These are phyloP conservation scores for Drosophila burlai DNA, from an alignment of 1,140 invertebrate genomes.

Conservation along the genomic window DNA sequence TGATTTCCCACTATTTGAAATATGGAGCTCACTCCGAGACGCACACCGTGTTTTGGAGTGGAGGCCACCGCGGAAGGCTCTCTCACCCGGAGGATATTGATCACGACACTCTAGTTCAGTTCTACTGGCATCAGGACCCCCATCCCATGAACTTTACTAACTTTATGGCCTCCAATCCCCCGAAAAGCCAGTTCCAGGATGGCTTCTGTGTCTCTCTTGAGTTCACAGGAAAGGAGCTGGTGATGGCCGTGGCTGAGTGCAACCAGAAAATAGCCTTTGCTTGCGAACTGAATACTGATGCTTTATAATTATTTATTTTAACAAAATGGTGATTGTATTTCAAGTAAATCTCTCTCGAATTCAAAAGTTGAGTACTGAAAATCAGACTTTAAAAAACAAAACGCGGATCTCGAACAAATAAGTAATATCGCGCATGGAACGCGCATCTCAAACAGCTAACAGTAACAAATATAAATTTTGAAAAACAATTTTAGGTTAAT, in stretches of 20 bases:
- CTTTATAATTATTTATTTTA: not conserved
- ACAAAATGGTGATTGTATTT: not conserved
- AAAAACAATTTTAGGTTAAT: no score
- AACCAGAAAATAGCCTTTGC: conserved; percentile 40
- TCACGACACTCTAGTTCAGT: conserved; percentile 14
- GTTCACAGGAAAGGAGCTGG: conserved; percentile 17
- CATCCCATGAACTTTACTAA: conserved; percentile 57
- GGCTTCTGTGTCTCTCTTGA: conserved; percentile 58
- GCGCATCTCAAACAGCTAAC: no score
- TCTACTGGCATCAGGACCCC: conserved; percentile 57
- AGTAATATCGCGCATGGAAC: no score
- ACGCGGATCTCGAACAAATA: no score
- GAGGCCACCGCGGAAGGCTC: conserved; percentile 59
- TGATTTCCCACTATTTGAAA: conserved; percentile 29
- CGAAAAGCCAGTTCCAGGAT: not conserved
- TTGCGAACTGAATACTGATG: conserved; percentile 32
- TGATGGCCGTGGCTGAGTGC: conserved; percentile 41
- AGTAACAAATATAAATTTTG: no score
- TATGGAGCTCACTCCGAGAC: conserved; percentile 35
- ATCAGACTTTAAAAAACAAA: no score
- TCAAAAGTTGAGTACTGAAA: no score
- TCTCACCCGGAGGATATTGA: conserved; percentile 5
- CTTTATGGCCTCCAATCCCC: conserved; percentile 9
- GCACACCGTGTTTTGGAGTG: conserved; percentile 51
- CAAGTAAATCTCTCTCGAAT: no score